phyloP scores from a whole-genome alignment of 2,888 invertebrate species.

The Trichopoda pennipes region DNA sequence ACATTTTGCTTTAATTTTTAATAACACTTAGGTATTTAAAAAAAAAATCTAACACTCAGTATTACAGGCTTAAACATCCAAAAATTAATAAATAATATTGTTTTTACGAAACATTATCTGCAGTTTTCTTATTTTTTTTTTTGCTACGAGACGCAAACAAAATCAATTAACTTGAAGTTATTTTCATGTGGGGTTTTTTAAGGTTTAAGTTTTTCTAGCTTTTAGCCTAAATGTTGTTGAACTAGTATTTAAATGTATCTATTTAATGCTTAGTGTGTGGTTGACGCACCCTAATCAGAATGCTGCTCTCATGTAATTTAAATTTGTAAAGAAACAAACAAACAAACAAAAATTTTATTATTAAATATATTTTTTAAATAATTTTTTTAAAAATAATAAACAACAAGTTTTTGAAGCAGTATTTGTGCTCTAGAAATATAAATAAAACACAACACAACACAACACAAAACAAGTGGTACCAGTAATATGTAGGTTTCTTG shows the following conservation, averaged over 20 bases:
- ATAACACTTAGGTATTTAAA: no score
- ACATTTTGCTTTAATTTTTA: no score
- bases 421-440: slow-evolving; percentile 40
- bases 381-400: neutral
- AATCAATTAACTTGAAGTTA: neutral
- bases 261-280: slow-evolving; percentile 12
- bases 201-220: neutral
- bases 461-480: slow-evolving; percentile 38
- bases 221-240: slow-evolving; percentile 38
- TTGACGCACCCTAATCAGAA: slow-evolving; percentile 26
- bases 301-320: slow-evolving; percentile 26
- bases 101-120: no score
- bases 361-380: neutral
- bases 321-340: slow-evolving; percentile 28
- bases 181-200: slow-evolving; percentile 4
- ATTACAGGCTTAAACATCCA: no score
- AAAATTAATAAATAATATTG: no score
- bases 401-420: slow-evolving; percentile 13
- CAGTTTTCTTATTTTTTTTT: no score
- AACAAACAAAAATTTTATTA: slow-evolving; percentile 18
- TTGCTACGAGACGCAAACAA: no score
- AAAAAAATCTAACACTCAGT: no score
- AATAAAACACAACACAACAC: slow-evolving; percentile 9
- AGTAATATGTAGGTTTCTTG: slow-evolving; percentile 11
- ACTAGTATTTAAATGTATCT: slow-evolving; percentile 58